Base-by-base conservation (phyloP, 1,140 invertebrate genomes). In the Brachionus plicatilis region DNA sequence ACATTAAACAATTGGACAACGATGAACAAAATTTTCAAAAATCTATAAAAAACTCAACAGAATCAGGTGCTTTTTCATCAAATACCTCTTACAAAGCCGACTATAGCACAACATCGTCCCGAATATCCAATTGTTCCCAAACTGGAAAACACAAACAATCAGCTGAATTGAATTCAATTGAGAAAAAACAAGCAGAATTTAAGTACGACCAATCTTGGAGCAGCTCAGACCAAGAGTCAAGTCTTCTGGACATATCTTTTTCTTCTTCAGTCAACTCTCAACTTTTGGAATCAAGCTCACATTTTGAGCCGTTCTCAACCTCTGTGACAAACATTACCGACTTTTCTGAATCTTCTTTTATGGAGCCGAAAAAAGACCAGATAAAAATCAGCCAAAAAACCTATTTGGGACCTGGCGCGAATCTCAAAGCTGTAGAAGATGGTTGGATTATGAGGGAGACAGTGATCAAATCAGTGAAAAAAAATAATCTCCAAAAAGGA, bases 161-260 rank as follows among this genome's bases (percentile, higher is more conserved):
- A n/a, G 4, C 68, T 14, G 68, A 72, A 17, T 72, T 20, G 3
- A 72, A 43, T 20, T 17, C 20, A 45, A 43, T 20, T 8, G 37
- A 43, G 3, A 72, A 43, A 43, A 72, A 20, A 3, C 14, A 72
- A 11, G 29, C 17, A 1, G 41, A 72, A 43, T 72, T 43, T 43
- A 9, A 12, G 9, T 9, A n/a, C 6, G 20, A 43, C 3, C 17
- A n/a, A 41, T 43, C 37, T 41, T 70, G n/a, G 37, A 70, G 9
- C 33, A 29, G 27, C 12, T 68, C 68, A 12, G 68, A 72, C 6
- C 33, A 45, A 72, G 37, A 72, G 9, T 72, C 68, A 72, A 72
- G 68, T 72, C 65, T 68, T 29, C 41, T 72, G 41, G 33, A 72
- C 68, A 72, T 72, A 20, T 72, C 68, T n/a, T 72, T 72, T 41